Conservation (phyloP, 1,140 invertebrate species). For the Mylabris phalerata region DNA sequence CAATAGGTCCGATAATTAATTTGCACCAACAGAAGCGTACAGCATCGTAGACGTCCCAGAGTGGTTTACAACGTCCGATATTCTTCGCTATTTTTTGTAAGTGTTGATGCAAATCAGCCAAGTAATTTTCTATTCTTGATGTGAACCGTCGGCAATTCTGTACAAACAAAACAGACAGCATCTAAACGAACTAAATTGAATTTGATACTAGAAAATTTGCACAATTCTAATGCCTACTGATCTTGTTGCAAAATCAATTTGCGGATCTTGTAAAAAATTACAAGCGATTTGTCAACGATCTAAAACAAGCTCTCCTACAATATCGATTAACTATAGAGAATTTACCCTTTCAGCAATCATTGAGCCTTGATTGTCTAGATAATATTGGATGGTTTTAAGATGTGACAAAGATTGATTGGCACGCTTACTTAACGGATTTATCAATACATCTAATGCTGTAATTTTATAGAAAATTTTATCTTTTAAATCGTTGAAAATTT, state of each 20-base stretch:
- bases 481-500: slow-evolving; percentile 60
- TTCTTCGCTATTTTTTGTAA: slow-evolving; percentile 53
- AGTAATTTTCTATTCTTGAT: slow-evolving; percentile 45
- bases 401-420: slow-evolving; percentile 66
- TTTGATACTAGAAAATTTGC: background rate
- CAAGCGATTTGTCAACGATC: background rate
- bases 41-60: slow-evolving; percentile 63
- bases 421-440: slow-evolving; percentile 57
- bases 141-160: slow-evolving; percentile 56
- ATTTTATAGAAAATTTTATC: slow-evolving; percentile 67
- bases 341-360: slow-evolving; percentile 23
- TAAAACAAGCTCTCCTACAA: background rate
- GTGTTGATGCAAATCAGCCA: slow-evolving; percentile 25
- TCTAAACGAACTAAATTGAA: slow-evolving; percentile 13
- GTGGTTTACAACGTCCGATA: slow-evolving; percentile 61
- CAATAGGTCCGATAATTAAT: slow-evolving; percentile 63
- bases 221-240: no score
- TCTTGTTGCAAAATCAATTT: no score
- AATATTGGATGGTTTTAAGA: slow-evolving; percentile 62
- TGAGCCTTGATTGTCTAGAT: slow-evolving; percentile 60
- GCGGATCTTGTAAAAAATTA: no score
- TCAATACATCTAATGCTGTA: slow-evolving; percentile 63
- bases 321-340: background rate
- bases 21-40: slow-evolving; percentile 58
- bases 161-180: slow-evolving; percentile 23